A percentile compares a stretch with the other conserved stretches of the same genome.
These are phyloP conservation scores for Nycticryphes semicollaris DNA, from an alignment of 2,113 vertebrate genomes.

Conservation along the genomic window DNA sequence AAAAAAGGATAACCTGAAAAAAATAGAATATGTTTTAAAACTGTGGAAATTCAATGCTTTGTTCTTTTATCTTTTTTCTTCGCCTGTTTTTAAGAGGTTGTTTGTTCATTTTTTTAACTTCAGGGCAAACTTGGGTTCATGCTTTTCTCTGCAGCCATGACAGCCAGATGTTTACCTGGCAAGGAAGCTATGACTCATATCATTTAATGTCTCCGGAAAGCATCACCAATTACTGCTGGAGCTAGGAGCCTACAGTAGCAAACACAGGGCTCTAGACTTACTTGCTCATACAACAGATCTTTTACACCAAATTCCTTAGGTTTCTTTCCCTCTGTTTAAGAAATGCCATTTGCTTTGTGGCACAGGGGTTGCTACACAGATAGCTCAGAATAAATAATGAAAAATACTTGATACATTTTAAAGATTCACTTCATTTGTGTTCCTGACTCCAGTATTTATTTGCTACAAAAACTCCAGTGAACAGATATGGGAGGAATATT, in stretches of 20 bases:
- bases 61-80: background rate
- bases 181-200: background rate
- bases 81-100: background rate
- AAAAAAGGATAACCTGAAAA: background rate
- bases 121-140: background rate
- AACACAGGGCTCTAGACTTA: background rate
- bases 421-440: background rate
- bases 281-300: background rate
- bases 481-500: background rate
- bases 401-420: background rate
- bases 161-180: background rate
- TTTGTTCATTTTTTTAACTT: background rate
- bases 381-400: background rate
- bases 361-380: background rate
- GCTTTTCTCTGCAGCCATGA: background rate
- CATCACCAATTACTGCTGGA: background rate
- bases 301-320: background rate
- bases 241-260: background rate
- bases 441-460: background rate
- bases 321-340: background rate
- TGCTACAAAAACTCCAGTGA: background rate
- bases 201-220: background rate
- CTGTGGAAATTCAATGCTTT: background rate
- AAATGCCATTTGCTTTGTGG: background rate
- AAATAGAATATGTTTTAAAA: background rate